A percentile compares a stretch with the other conserved stretches of the same genome.
These are phyloP conservation scores for Anoplius nigerrimus DNA, from an alignment of 2,888 invertebrate species.

Conservation along the genomic window DNA sequence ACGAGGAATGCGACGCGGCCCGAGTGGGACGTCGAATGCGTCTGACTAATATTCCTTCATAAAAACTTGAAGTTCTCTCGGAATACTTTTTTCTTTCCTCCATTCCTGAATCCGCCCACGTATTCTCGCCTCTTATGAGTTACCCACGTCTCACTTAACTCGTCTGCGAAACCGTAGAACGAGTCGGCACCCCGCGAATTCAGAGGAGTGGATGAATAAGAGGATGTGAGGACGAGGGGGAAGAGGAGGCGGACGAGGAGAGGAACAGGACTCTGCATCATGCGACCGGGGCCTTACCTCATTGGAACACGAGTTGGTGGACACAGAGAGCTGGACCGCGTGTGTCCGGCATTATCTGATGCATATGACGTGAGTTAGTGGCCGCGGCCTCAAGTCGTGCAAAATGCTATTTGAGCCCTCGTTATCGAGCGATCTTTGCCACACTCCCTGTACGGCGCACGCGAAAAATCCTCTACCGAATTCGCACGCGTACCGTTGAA, in stretches of 20 bases:
- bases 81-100: no score
- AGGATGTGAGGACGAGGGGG: background rate
- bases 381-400: slow-evolving; percentile 17
- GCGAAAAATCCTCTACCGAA: no score
- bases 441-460: background rate
- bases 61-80: no score
- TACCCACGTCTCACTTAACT: slow-evolving; percentile 42
- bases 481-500: no score
- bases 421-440: slow-evolving; percentile 22
- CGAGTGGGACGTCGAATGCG: no score
- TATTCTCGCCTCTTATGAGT: slow-evolving; percentile 23
- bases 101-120: background rate
- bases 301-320: slow-evolving; percentile 54
- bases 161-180: slow-evolving; percentile 1
- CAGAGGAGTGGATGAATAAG: background rate
- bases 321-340: slow-evolving; percentile 30
- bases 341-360: slow-evolving; percentile 58
- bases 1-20: no score
- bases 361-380: slow-evolving; percentile 39
- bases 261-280: slow-evolving; percentile 22
- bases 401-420: slow-evolving; percentile 17
- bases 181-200: slow-evolving; percentile 27
- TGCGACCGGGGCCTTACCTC: slow-evolving; percentile 50
- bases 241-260: slow-evolving; percentile 10
- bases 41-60: no score